Conservation (phyloP, 2,888 invertebrate species). For the Agrypnus murinus region DNA sequence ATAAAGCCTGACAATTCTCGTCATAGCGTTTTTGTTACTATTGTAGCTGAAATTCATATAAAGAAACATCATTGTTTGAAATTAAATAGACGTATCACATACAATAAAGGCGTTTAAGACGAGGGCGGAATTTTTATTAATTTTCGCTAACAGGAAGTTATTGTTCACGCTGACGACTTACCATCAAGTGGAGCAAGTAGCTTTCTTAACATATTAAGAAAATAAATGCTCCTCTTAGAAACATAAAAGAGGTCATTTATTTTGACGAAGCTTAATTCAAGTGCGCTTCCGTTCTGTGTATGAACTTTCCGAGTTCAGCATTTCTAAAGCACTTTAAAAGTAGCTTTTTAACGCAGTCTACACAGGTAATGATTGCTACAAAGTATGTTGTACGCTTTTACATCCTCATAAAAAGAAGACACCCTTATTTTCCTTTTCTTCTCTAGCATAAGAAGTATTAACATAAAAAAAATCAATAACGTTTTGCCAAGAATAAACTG, state of each 20-base stretch:
- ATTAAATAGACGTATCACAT: conserved; percentile 15
- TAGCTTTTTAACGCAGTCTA: conserved; percentile 14
- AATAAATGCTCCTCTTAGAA: conserved; percentile 56
- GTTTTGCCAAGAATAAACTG: neutral
- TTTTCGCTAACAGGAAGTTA: conserved; percentile 43
- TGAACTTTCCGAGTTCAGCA: conserved; percentile 32
- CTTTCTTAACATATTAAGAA: conserved; percentile 56
- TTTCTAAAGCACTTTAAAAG: conserved; percentile 30
- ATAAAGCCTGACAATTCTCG: too few species aligned
- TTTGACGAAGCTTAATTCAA: conserved; percentile 60
- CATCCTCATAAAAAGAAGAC: conserved; percentile 1
- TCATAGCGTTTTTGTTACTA: too few species aligned
- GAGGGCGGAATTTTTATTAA: conserved; percentile 45
- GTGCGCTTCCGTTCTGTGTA: conserved; percentile 54
- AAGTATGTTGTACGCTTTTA: conserved; percentile 12
- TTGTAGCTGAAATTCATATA: neutral
- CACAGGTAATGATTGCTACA: conserved; percentile 21
- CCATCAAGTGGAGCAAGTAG: conserved; percentile 53
- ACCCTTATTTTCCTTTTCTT: neutral
- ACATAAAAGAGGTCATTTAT: conserved; percentile 57
- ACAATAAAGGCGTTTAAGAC: conserved; percentile 21
- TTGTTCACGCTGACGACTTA: conserved; percentile 52
- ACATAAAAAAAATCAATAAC: conserved; percentile 6
- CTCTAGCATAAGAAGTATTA: neutral
- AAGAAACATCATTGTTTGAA: conserved; percentile 4